A percentile compares a stretch with the other conserved stretches of the same genome.
Evolutionary conservation across 1,140 invertebrate species (phyloP).

Genomic region (Zaprionus lachaisei): DNA sequence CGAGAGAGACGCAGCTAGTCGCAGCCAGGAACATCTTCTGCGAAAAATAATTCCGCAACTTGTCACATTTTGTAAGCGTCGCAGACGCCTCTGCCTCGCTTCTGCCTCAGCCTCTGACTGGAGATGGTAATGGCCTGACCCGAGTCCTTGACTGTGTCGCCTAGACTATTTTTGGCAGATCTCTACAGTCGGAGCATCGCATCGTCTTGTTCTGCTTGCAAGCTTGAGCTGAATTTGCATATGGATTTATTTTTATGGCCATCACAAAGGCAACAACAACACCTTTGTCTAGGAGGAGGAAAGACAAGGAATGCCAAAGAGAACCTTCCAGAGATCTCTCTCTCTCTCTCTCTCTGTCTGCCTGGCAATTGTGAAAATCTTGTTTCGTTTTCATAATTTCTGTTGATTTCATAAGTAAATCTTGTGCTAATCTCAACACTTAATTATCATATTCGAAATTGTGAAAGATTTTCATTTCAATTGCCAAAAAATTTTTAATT

Average conservation of each 20-base stretch:
- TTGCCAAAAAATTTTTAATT: conserved; percentile 66
- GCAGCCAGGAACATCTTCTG: conserved; percentile 67
- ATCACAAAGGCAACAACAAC: conserved; percentile 30
- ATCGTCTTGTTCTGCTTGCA: conserved; percentile 14
- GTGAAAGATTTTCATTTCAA: conserved; percentile 51
- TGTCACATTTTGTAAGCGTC: conserved; percentile 78
- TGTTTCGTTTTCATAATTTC: neutral
- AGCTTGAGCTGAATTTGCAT: conserved; percentile 66
- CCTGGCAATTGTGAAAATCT: neutral
- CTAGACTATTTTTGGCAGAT: conserved; percentile 63
- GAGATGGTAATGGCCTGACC: conserved; percentile 29
- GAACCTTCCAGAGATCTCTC: neutral
- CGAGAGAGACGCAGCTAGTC: conserved; percentile 2
- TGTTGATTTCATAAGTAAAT: conserved; percentile 4
- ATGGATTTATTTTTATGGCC: conserved; percentile 80
- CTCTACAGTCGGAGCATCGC: conserved; percentile 14
- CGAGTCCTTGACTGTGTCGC: conserved; percentile 64
- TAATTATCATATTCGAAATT: conserved; percentile 40
- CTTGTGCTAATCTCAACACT: conserved; percentile 25
- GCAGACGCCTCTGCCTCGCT: conserved; percentile 65
- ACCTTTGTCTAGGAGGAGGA: neutral
- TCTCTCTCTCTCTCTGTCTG: neutral
- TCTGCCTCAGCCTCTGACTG: conserved; percentile 23
- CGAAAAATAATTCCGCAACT: conserved; percentile 81
- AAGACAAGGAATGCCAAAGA: neutral